Evolutionary conservation across 2,113 vertebrate genomes (phyloP).

Genomic region (Benitochromis conjunctus): DNA sequence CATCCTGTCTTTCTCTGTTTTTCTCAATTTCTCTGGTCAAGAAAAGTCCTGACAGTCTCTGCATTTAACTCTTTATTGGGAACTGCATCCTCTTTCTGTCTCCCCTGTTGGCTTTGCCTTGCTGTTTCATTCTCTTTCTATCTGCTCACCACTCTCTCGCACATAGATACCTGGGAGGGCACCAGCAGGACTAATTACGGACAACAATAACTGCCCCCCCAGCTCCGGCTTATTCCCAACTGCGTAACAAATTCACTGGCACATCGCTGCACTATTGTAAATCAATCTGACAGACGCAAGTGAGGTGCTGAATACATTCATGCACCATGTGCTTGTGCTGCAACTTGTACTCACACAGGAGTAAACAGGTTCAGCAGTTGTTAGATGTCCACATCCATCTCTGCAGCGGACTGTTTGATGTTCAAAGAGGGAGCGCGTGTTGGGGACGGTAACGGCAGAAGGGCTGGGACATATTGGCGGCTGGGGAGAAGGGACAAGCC

Average conservation of each 20-base stretch:
- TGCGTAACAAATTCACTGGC: slow-evolving; percentile 43
- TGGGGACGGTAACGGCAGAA: not conserved
- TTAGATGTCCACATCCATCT: slow-evolving; percentile 57
- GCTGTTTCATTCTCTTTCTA: not conserved
- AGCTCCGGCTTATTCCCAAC: not conserved
- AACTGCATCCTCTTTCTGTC: not conserved
- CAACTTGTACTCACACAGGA: slow-evolving; percentile 18
- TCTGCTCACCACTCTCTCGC: not conserved
- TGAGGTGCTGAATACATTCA: slow-evolving; percentile 49
- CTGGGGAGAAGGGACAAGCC: slow-evolving; percentile 2
- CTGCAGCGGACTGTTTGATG: slow-evolving; percentile 37
- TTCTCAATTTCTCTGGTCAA: not conserved
- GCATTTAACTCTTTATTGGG: not conserved
- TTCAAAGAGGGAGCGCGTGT: slow-evolving; percentile 27
- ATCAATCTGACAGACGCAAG: slow-evolving; percentile 39
- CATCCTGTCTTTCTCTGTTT: not conserved
- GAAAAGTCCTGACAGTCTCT: not conserved
- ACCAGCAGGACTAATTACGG: slow-evolving; percentile 61
- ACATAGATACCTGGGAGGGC: slow-evolving; percentile 12
- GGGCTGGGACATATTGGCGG: slow-evolving; percentile 21
- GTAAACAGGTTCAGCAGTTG: slow-evolving; percentile 43
- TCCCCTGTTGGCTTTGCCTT: not conserved
- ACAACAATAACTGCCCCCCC: slow-evolving; percentile 31
- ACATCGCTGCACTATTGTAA: slow-evolving; percentile 43
- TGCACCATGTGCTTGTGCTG: slow-evolving; percentile 12